Evolutionary conservation across 2,113 vertebrate species (phyloP).

Genomic region (Neoarius graeffei): DNA sequence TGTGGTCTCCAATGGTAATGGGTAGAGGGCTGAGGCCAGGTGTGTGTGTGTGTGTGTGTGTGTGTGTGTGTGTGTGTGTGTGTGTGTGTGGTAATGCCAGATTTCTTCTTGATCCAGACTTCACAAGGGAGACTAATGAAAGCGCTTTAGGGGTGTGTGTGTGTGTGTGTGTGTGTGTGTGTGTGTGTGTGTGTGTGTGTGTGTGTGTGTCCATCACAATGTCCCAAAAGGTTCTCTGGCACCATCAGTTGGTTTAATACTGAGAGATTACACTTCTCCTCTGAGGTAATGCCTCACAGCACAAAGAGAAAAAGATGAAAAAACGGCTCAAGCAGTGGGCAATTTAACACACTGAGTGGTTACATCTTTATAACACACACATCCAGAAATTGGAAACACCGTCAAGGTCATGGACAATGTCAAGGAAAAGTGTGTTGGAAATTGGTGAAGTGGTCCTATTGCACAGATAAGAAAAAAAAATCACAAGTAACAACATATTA

Average conservation of each 20-base stretch:
- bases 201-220: conserved; percentile 28
- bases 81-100: conserved; percentile 24
- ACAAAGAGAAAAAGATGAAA: conserved; percentile 46
- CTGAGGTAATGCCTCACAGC: conserved; percentile 51
- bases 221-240: conserved; percentile 37
- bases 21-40: conserved; percentile 35
- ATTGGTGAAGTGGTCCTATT: neutral
- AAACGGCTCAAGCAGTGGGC: conserved; percentile 31
- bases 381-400: conserved; percentile 5
- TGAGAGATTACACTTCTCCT: conserved; percentile 49
- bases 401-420: conserved; percentile 11
- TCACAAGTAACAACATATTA: neutral
- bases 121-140: conserved; percentile 26
- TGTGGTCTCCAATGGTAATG: conserved; percentile 39
- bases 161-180: conserved; percentile 37
- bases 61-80: conserved; percentile 31
- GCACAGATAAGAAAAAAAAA: neutral
- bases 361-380: conserved; percentile 28
- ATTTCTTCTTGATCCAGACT: conserved; percentile 48
- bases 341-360: conserved; percentile 40
- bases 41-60: conserved; percentile 40
- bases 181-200: conserved; percentile 15
- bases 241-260: conserved; percentile 44
- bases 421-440: neutral
- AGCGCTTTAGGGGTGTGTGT: conserved; percentile 29